These are phyloP conservation scores for Chaetodon trifasciatus DNA, from an alignment of 2,797 vertebrate genomes.

Conservation along the genomic window DNA sequence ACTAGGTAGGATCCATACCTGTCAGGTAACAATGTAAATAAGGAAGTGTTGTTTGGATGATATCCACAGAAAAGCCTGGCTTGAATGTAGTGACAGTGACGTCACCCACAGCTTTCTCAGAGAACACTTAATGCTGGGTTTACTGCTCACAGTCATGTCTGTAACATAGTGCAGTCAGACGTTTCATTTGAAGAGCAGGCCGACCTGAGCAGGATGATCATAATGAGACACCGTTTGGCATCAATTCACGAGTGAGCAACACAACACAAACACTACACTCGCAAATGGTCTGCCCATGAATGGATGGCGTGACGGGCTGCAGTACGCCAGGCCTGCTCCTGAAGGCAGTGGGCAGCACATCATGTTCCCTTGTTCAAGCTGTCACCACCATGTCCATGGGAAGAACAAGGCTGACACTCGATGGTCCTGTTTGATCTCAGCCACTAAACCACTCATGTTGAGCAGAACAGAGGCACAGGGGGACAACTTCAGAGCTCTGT, in stretches of 20 bases:
- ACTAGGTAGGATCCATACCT: background rate
- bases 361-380: conserved; percentile 50
- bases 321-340: conserved; percentile 15
- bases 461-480: conserved; percentile 10
- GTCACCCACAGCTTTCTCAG: background rate
- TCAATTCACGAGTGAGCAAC: background rate
- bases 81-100: background rate
- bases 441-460: conserved; percentile 5
- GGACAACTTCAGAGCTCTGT: conserved; percentile 16
- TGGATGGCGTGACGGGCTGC: conserved; percentile 19
- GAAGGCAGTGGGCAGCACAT: conserved; percentile 24
- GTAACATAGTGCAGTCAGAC: background rate
- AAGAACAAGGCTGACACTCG: conserved; percentile 43
- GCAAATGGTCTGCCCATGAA: conserved; percentile 10
- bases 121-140: background rate
- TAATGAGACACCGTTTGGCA: background rate
- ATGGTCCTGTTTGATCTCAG: conserved; percentile 46
- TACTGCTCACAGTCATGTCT: background rate
- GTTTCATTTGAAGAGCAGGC: background rate
- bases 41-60: background rate
- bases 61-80: background rate
- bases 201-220: background rate
- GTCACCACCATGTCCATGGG: conserved; percentile 30
- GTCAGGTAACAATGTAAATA: background rate
- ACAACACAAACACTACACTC: conserved; percentile 12